Percentiles rank a stretch among this genome's conserved stretches.
phyloP scores from a whole-genome alignment of 2,797 vertebrate species.

The Propithecus perrieri region DNA sequence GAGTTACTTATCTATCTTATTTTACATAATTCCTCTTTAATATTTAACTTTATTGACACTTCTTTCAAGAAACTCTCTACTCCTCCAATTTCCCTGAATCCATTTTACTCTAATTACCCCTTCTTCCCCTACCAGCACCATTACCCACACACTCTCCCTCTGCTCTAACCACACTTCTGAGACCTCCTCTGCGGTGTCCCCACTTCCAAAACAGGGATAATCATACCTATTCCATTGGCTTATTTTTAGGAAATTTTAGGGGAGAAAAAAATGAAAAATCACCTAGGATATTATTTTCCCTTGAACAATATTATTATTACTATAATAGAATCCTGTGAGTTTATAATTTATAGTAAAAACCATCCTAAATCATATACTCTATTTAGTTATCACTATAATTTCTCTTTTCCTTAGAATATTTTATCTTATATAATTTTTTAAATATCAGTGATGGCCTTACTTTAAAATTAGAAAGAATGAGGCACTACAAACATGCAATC shows the following conservation, averaged over 20 bases:
- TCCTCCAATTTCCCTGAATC: not conserved
- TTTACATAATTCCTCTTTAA: not conserved
- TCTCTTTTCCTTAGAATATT: not conserved
- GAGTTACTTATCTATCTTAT: not conserved
- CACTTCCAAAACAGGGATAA: not conserved
- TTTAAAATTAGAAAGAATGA: conserved; percentile 13
- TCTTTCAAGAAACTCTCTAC: not conserved
- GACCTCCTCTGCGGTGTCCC: not conserved
- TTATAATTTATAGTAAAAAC: not conserved
- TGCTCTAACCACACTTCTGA: not conserved
- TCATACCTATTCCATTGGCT: not conserved
- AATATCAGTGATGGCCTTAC: not conserved
- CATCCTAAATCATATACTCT: not conserved
- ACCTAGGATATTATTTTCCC: not conserved
- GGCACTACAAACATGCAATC: not conserved
- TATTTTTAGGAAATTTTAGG: not conserved
- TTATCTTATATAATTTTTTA: not conserved
- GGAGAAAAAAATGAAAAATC: not conserved
- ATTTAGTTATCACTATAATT: not conserved
- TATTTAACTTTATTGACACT: not conserved
- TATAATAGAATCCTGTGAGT: not conserved
- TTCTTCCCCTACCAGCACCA: not conserved
- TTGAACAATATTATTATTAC: not conserved
- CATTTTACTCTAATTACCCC: not conserved
- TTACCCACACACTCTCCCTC: not conserved